phyloP scores from a whole-genome alignment of 1,140 invertebrate genomes.

The Drosophila pachea region DNA sequence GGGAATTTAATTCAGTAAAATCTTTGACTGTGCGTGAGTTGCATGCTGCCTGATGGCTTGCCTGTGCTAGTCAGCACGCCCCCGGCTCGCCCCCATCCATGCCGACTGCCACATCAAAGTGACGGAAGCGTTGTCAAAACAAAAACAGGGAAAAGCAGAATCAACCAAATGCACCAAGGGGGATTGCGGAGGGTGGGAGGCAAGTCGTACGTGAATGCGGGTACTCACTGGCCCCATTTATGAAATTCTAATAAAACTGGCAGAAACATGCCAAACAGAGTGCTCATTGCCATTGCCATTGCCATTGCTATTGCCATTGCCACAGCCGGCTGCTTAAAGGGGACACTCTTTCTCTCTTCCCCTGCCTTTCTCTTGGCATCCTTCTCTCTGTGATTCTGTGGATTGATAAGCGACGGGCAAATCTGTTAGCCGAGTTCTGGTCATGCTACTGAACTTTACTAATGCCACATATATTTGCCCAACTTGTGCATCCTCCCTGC shows the following conservation, averaged over 20 bases:
- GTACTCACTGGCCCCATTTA: conserved; percentile 36
- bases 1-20: conserved; percentile 37
- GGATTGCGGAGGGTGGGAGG: not conserved
- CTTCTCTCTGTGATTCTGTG: not conserved
- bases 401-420: conserved; percentile 16
- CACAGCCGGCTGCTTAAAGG: not conserved
- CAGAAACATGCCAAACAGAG: conserved; percentile 49
- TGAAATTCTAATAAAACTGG: conserved; percentile 52
- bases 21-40: conserved; percentile 23
- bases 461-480: conserved; percentile 12
- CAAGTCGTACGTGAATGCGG: conserved; percentile 21
- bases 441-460: conserved; percentile 8
- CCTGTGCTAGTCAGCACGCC: conserved; percentile 20
- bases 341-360: not conserved
- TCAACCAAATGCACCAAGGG: conserved; percentile 19
- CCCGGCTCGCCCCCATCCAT: conserved; percentile 16
- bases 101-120: conserved; percentile 54
- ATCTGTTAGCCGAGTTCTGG: conserved; percentile 23
- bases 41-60: conserved; percentile 7
- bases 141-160: not conserved
- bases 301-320: conserved; percentile 17
- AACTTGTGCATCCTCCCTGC: conserved; percentile 20
- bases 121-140: conserved; percentile 50
- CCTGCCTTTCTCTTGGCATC: too few species aligned
- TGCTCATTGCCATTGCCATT: conserved; percentile 30